These are phyloP conservation scores for Uromys caudimaculatus DNA, from an alignment of 2,797 vertebrate species.

Conservation along the genomic window DNA sequence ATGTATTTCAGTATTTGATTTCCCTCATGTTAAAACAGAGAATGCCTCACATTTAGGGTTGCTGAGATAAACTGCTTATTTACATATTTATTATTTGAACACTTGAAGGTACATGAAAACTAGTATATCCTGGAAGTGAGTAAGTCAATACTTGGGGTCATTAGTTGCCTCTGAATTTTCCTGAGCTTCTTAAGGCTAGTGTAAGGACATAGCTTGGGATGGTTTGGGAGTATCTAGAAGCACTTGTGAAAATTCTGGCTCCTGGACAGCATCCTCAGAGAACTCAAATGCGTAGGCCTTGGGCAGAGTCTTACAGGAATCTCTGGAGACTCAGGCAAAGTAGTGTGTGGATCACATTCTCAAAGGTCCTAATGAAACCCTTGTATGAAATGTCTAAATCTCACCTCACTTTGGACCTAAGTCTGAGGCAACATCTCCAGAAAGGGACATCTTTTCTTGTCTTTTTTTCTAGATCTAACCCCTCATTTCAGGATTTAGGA, in stretches of 20 bases:
- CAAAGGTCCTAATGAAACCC: too few relatives aligned
- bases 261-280: not conserved
- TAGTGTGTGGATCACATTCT: not conserved
- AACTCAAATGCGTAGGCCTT: not conserved
- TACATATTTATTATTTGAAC: conserved; percentile 41
- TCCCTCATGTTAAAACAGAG: conserved; percentile 42
- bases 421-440: not conserved
- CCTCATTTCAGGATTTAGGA: not conserved
- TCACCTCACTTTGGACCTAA: not conserved
- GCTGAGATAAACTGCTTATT: conserved; percentile 20
- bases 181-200: not conserved
- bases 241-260: not conserved
- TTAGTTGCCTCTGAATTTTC: not conserved
- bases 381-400: not conserved
- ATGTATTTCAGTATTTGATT: not conserved
- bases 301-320: not conserved
- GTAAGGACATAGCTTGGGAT: not conserved
- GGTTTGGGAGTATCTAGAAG: not conserved
- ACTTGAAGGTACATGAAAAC: not conserved
- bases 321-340: not conserved
- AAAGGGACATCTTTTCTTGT: not conserved
- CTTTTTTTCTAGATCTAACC: not conserved
- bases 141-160: not conserved
- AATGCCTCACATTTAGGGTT: not conserved
- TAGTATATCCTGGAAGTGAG: not conserved